Evolutionary conservation across 2,888 invertebrate species (phyloP).

Genomic region (Druceiella hillmani): DNA sequence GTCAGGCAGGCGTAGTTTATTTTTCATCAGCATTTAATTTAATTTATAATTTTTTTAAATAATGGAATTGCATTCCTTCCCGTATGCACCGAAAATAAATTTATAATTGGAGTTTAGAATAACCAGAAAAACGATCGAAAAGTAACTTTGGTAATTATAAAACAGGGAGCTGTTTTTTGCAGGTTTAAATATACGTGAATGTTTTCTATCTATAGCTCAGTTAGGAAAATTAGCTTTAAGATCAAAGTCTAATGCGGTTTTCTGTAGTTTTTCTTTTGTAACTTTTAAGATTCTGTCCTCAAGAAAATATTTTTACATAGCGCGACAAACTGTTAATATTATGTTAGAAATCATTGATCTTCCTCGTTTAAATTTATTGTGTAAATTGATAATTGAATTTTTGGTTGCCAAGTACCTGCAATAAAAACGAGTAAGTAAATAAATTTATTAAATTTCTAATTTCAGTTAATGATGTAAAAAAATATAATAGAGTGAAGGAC

Average conservation of each 20-base stretch:
- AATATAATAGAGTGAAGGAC: conserved; percentile 25
- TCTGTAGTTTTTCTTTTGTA: conserved; percentile 21
- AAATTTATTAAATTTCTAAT: conserved; percentile 14
- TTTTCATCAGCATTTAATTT: no score
- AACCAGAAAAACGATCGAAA: no score
- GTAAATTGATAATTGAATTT: conserved; percentile 24
- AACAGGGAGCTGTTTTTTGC: conserved; percentile 19
- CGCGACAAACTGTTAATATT: conserved; percentile 21
- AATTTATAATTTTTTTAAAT: no score
- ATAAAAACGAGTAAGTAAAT: conserved; percentile 15
- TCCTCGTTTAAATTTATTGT: conserved; percentile 22
- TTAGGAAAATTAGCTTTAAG: no score
- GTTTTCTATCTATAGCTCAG: no score
- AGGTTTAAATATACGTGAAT: no score
- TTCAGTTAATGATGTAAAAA: conserved; percentile 25
- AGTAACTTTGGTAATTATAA: no score
- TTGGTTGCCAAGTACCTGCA: conserved; percentile 24
- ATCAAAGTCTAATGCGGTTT: no score
- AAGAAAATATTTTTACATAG: conserved; percentile 20
- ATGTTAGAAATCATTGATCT: conserved; percentile 16
- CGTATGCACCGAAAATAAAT: no score
- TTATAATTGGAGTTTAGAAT: no score
- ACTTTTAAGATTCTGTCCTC: conserved; percentile 18
- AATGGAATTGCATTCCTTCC: no score
- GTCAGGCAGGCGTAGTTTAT: no score